These are phyloP conservation scores for Galendromus occidentalis DNA, from an alignment of 1,140 invertebrate genomes.

Conservation along the genomic window DNA sequence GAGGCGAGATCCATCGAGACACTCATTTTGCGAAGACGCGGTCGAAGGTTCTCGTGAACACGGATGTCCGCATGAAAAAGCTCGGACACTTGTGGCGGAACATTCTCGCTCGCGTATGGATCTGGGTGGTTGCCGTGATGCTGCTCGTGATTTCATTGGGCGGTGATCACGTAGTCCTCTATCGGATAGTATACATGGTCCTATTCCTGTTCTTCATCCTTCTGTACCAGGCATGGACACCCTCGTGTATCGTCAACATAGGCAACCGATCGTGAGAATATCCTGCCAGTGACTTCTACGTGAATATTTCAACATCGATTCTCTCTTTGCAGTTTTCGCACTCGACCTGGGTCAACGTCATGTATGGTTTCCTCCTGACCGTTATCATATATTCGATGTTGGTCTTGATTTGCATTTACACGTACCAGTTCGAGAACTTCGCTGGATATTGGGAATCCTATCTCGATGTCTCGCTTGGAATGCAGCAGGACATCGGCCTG, in stretches of 20 bases:
- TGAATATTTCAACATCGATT: too few relatives aligned
- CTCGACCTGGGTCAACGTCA: conserved; percentile 66
- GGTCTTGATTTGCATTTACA: conserved; percentile 82
- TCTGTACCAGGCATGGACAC: conserved; percentile 85
- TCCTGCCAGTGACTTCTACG: too few relatives aligned
- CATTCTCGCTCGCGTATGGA: conserved; percentile 49
- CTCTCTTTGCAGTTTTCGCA: conserved; percentile 57
- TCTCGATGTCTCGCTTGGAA: conserved; percentile 44
- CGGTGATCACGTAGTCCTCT: conserved; percentile 64
- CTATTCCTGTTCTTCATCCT: conserved; percentile 80
- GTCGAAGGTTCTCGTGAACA: conserved; percentile 13
- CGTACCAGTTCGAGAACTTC: conserved; percentile 92
- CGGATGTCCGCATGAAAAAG: conserved; percentile 36
- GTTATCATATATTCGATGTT: conserved; percentile 91
- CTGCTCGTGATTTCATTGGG: conserved; percentile 76
- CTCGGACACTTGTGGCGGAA: conserved; percentile 41
- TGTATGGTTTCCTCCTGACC: conserved; percentile 87
- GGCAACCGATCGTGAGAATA: too few relatives aligned
- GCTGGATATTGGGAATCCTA: conserved; percentile 59
- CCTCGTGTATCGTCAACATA: too few relatives aligned
- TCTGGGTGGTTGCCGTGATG: conserved; percentile 76
- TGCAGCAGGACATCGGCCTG: conserved; percentile 80
- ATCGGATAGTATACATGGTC: conserved; percentile 89
- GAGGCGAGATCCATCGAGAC: neutral
- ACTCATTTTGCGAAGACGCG: conserved; percentile 17